These are phyloP conservation scores for Criorhina ranunculi DNA, from an alignment of 2,888 invertebrate genomes.

Conservation along the genomic window DNA sequence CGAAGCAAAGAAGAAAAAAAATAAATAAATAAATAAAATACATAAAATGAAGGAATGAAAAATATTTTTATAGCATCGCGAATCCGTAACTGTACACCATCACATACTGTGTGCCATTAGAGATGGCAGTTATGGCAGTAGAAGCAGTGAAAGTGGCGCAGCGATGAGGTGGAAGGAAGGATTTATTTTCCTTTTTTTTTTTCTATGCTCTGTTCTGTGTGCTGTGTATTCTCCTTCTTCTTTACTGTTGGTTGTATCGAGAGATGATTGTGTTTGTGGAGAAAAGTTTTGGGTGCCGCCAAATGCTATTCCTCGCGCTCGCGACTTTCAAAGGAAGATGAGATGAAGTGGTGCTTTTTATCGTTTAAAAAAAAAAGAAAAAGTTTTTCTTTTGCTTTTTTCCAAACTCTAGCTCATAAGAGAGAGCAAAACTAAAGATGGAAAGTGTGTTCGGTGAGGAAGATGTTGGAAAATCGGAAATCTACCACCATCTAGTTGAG, in stretches of 20 bases:
- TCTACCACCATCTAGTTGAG: conserved; percentile 36
- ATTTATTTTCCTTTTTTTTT: conserved; percentile 64
- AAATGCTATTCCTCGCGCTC: conserved; percentile 61
- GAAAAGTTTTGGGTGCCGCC: conserved; percentile 70
- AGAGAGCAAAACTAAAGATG: conserved; percentile 70
- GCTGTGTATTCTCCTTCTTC: conserved; percentile 23
- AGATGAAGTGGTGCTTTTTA: conserved; percentile 68
- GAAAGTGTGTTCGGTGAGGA: conserved; percentile 46
- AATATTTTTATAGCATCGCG: conserved; percentile 76
- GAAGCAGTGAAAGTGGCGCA: conserved; percentile 73
- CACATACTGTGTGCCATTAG: conserved; percentile 74
- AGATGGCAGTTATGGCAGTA: conserved; percentile 74
- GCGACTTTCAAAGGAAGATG: conserved; percentile 45
- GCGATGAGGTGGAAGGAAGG: conserved; percentile 73
- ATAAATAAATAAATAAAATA: conserved; percentile 62
- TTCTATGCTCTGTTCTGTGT: conserved; percentile 10
- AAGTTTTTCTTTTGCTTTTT: conserved; percentile 39
- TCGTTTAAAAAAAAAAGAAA: conserved; percentile 56
- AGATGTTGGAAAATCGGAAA: conserved; percentile 36
- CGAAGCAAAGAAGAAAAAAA: conserved; percentile 43
- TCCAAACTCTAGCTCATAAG: conserved; percentile 62
- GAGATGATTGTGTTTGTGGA: conserved; percentile 64
- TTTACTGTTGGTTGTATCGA: conserved; percentile 55
- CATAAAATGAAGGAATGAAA: conserved; percentile 76
- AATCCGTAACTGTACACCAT: conserved; percentile 76